phyloP scores from a whole-genome alignment of 2,888 invertebrate genomes.

The Lymantria dispar region DNA sequence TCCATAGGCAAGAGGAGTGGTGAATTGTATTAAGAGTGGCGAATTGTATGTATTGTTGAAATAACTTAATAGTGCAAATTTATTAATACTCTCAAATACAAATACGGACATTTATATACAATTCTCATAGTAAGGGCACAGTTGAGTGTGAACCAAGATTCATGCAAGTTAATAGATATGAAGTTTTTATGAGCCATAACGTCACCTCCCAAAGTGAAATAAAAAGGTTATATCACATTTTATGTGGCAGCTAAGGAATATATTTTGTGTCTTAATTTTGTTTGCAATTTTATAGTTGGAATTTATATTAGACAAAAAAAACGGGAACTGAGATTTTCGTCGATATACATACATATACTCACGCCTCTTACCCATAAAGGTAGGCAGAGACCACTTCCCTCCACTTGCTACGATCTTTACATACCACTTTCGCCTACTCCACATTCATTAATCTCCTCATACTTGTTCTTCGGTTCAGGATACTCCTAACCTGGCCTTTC shows the following conservation, averaged over 20 bases:
- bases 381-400: too few species aligned
- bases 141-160: slow-evolving; percentile 49
- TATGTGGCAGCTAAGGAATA: slow-evolving; percentile 43
- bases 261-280: slow-evolving; percentile 31
- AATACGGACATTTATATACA: slow-evolving; percentile 14
- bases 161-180: slow-evolving; percentile 62
- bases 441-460: too few species aligned
- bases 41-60: too few species aligned
- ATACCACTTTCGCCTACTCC: too few species aligned
- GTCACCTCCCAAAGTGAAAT: slow-evolving; percentile 59
- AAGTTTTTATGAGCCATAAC: slow-evolving; percentile 62
- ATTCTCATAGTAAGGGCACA: slow-evolving; percentile 27
- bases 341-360: too few species aligned
- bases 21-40: too few species aligned
- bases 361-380: too few species aligned
- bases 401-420: too few species aligned
- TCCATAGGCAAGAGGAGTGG: too few species aligned
- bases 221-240: slow-evolving; percentile 54
- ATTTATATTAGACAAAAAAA: background rate
- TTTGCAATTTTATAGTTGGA: slow-evolving; percentile 1
- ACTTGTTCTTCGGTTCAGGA: too few species aligned
- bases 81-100: slow-evolving; percentile 29
- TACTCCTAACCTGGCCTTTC: too few species aligned
- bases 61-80: slow-evolving; percentile 13
- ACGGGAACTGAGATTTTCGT: too few species aligned